Base-by-base conservation (phyloP, 1,140 invertebrate genomes). In the Pogonus chalceus region DNA sequence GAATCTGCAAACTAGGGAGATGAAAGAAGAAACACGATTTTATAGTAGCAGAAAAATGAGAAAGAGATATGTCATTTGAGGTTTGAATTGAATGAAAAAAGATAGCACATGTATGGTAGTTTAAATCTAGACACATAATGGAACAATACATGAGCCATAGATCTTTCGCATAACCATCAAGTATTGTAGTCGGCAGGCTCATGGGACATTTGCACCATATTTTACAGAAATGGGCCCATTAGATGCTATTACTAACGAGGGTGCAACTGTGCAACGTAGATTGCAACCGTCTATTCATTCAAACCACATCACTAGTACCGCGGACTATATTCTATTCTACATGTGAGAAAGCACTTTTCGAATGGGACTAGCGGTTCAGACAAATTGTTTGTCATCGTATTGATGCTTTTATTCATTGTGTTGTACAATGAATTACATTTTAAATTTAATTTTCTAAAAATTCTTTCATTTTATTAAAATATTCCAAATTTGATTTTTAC, bases 181-280 rank as follows among this genome's bases (percentile, higher is more conserved):
- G 37, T 16, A 43, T 43, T 43, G 37, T 43, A 16, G 7, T 3
- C 37, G 37, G 37, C 37, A 43, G 37, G 9, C 37, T 43, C 37
- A 43, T 43, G 37, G 37, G 37, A 43, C 37, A 43, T 43, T 43
- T 43, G 37, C 37, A 52, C 60, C 57, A 63, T 63, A 63, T 63
- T 63, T 63, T 60, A 63, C 62, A 59, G 62, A 60, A 62, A 63
- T 63, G 53, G 62, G 60, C 57, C 62, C 62, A 63, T 63, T 63
- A 63, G 57, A 60, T 57, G 57, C 62, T 63, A 63, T 63, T 63
- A 63, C 62, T 56, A 59, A 61, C 56, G 58, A 59, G 62, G 58
- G 60, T 43, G 37, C 37, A 43, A 43, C n/a, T n/a, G n/a, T n/a
- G n/a, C n/a, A n/a, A n/a, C n/a, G n/a, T n/a, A n/a, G n/a, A 12